Evolutionary conservation across 2,797 vertebrate genomes (phyloP), one percentile per base, ranked within the genome.

Genomic region (Mormyrops boulengeri): DNA sequence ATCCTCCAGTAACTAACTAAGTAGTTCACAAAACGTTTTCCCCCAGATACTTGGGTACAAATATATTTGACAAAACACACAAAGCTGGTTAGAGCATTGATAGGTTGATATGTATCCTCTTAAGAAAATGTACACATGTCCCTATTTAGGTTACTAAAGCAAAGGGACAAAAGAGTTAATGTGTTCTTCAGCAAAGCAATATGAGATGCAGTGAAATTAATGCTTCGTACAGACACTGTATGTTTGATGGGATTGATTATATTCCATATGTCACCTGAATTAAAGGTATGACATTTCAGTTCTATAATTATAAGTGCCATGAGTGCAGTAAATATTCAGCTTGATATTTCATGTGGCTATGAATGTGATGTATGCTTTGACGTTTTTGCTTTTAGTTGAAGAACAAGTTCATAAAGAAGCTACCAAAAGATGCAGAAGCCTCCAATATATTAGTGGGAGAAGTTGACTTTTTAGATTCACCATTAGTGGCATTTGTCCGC

Each of bases 331-430:
- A 69, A 69, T 69, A 69, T 69, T 80, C 26, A 80, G 73, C 66
- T 14, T 69, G 38, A 80, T 47, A 80, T 82, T 44, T 47, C 17
- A n/a, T 44, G 17, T 82, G 38, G 77, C 41, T 82, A 44, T 47
- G 17, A 44, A 82, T 82, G 19, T 82, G 6, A 44, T n/a, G 22
- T 82, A 82, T n/a, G 22, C 41, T 82, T 82, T 82, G 7, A 60
- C 47, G 85, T 84, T 26, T 88, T 22, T 73, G 69, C n/a, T 49
- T 88, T 69, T 90, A 99, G 99, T 94, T 99, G 92, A 99, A 97
- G 96, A 99, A 99, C 92, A 99, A 99, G 93, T 99, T 99, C 94
- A 99, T 99, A 98, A 99, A 99, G 96, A 99, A 99, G 87, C 93
- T 99, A 93, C 98, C 99, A 11, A 97, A 98, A 90, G 98, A 99